Evolutionary conservation across 2,113 vertebrate genomes (phyloP).

Genomic region (Pseudorhombus dupliciocellatus): DNA sequence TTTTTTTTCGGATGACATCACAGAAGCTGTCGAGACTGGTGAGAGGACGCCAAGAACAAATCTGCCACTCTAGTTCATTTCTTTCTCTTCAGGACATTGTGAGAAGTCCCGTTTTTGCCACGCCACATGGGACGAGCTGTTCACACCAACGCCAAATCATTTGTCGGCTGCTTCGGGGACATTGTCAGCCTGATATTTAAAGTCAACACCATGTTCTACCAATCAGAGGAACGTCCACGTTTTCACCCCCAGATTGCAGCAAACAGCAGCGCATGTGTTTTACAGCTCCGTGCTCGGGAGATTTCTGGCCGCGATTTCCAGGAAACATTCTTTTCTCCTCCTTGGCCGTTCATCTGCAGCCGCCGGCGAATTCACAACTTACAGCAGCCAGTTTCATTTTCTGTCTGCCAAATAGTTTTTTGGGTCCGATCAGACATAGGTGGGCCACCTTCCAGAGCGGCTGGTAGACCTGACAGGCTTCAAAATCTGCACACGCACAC

Average conservation of each 20-base stretch:
- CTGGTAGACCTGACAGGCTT: constrained; percentile 30
- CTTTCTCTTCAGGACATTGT: background rate
- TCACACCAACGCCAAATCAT: background rate
- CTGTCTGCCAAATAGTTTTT: constrained; percentile 47
- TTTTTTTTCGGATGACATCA: background rate
- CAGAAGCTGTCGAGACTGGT: background rate
- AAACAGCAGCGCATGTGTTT: background rate
- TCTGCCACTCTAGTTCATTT: background rate
- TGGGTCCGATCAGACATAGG: constrained; percentile 49
- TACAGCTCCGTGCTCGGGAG: background rate
- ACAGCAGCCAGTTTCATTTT: constrained; percentile 39
- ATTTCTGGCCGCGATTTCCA: background rate
- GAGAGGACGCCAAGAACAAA: background rate
- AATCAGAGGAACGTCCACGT: background rate
- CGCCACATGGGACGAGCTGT: background rate
- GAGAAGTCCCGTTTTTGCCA: background rate
- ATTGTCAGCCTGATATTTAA: background rate
- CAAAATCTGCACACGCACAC: constrained; percentile 7
- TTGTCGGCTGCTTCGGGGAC: background rate
- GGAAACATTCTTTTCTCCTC: constrained; percentile 22
- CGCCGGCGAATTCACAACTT: background rate
- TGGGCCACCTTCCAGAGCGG: constrained; percentile 54
- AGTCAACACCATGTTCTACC: no score
- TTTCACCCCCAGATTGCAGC: background rate
- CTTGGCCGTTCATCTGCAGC: background rate